Evolutionary conservation across 2,888 invertebrate genomes (phyloP).

Genomic region (Eilema sororculum): DNA sequence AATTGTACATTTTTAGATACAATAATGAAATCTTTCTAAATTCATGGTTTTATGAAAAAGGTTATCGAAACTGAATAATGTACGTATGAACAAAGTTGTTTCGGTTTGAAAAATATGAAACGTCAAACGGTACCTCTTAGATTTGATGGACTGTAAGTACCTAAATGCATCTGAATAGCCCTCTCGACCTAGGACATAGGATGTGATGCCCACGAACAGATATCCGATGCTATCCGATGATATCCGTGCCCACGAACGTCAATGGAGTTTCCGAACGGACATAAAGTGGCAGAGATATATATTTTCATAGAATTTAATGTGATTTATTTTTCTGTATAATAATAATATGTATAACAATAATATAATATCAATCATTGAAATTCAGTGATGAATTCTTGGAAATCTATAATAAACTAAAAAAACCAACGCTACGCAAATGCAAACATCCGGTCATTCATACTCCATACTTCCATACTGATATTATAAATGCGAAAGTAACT

Average conservation of each 20-base stretch:
- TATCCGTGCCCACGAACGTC: constrained; percentile 47
- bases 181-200: constrained; percentile 24
- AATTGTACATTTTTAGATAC: too few relatives aligned
- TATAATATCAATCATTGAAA: constrained; percentile 16
- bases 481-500: too few relatives aligned
- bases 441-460: neutral
- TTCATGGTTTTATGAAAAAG: too few relatives aligned
- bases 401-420: neutral
- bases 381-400: constrained; percentile 1
- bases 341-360: too few relatives aligned
- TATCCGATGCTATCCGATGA: too few relatives aligned
- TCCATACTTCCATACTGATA: too few relatives aligned
- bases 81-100: too few relatives aligned
- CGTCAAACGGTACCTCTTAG: too few relatives aligned
- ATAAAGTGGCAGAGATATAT: constrained; percentile 36
- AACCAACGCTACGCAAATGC: neutral
- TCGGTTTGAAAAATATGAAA: too few relatives aligned
- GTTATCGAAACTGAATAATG: too few relatives aligned
- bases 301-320: constrained; percentile 37
- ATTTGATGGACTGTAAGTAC: too few relatives aligned
- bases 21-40: too few relatives aligned
- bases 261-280: constrained; percentile 46
- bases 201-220: constrained; percentile 44
- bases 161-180: constrained; percentile 37
- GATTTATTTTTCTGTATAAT: constrained; percentile 28